A percentile compares a stretch with the other conserved stretches of the same genome.
phyloP scores from a whole-genome alignment of 2,797 vertebrate species.

The Falco cherrug region DNA sequence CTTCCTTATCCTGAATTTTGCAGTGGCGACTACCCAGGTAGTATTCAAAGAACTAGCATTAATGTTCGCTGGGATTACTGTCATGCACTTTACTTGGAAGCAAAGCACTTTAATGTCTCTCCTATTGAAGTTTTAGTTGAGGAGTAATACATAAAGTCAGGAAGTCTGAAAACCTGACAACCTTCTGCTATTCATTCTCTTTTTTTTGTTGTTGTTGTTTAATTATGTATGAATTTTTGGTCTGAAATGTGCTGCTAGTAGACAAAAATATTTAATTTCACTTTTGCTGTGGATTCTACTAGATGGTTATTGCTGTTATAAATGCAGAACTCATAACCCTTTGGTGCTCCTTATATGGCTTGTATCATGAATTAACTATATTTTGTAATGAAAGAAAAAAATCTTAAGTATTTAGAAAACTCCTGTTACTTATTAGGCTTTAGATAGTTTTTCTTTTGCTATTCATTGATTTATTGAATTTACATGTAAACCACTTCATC shows the following conservation, averaged over 20 bases:
- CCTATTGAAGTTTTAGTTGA: constrained; percentile 9
- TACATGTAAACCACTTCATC: background rate
- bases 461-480: background rate
- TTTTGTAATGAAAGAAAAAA: background rate
- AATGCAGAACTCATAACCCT: background rate
- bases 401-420: background rate
- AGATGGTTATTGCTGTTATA: background rate
- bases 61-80: background rate
- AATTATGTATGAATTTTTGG: constrained; percentile 14
- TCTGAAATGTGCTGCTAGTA: background rate
- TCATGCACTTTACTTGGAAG: background rate
- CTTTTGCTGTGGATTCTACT: background rate
- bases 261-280: background rate
- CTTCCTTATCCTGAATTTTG: background rate
- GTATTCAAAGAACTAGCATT: background rate
- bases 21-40: background rate
- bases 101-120: background rate
- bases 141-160: background rate
- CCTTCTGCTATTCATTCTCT: background rate
- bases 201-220: background rate
- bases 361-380: background rate
- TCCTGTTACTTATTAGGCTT: background rate
- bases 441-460: background rate
- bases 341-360: background rate
- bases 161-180: background rate